Percentiles rank a stretch among this genome's conserved stretches.
Conservation (phyloP, 2,888 invertebrate genomes). For the Elysia crispata region DNA sequence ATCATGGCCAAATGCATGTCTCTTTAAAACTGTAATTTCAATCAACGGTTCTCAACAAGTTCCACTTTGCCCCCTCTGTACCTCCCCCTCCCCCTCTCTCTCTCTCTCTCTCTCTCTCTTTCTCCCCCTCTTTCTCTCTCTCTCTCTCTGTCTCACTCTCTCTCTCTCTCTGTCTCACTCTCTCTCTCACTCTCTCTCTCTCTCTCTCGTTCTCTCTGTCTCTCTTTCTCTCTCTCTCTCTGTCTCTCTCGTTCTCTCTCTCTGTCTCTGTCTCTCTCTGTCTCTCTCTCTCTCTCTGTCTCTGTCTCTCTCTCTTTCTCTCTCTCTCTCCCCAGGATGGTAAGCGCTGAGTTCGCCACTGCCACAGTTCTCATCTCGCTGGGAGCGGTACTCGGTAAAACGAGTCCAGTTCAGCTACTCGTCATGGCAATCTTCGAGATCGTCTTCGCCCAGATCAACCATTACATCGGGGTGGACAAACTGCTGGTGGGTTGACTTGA, state of each 20-base stretch:
- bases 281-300: too few species aligned
- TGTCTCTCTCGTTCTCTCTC: too few species aligned
- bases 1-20: too few species aligned
- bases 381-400: slow-evolving; percentile 78
- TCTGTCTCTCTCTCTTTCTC: too few species aligned
- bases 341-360: slow-evolving; percentile 77
- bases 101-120: slow-evolving; percentile 23
- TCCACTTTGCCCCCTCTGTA: background rate
- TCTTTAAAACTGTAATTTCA: too few species aligned
- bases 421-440: slow-evolving; percentile 78
- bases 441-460: slow-evolving; percentile 74
- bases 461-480: slow-evolving; percentile 73
- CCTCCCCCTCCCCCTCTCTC: background rate
- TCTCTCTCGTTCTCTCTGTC: too few species aligned
- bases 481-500: slow-evolving; percentile 62
- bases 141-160: too few species aligned
- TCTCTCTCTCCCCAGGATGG: slow-evolving; percentile 68
- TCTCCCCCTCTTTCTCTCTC: background rate
- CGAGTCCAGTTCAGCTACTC: slow-evolving; percentile 77
- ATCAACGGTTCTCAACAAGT: too few species aligned
- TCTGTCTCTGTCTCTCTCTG: too few species aligned
- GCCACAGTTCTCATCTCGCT: slow-evolving; percentile 78
- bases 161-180: too few species aligned
- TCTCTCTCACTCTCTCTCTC: too few species aligned
- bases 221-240: too few species aligned